Base-by-base conservation (phyloP, 2,113 vertebrate genomes). In the Lepus europaeus region DNA sequence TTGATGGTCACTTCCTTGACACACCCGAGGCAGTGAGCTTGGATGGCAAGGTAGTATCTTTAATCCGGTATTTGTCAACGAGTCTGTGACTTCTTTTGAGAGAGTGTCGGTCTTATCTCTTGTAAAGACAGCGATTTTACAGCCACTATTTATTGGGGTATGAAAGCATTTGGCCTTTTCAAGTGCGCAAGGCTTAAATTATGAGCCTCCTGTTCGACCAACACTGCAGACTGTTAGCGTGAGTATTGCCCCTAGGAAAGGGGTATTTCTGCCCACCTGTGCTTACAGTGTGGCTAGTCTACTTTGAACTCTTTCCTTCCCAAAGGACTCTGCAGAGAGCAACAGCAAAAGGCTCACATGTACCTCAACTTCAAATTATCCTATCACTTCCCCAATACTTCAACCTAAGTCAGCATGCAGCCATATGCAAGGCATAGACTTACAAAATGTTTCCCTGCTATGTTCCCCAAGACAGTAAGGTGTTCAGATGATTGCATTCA, bases 61-160 rank as follows among this genome's bases (percentile, higher is more conserved):
- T 85, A 74, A 69, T 84, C 78, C n/a, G 36, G 17, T 61, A 77
- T 70, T 83, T 88, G 45, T 95, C 29, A 94, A n/a, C 29, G 33
- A 45, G 82, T 83, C 51, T 7, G 4, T 61, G 66, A 51, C 29
- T 82, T 90, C 36, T 63, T n/a, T 5, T 53, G 84, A 93, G 22
- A 36, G 51, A 25, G 17, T 29, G 59, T 63, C 17, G n/a, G 12
- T 59, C 56, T 92, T 45, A 31, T 17, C 17, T 89, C 12, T 27
- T 80, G 13, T 19, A 76, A 91, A 93, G 77, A 49, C 25, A 85
- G 36, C 36, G 36, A 31, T 64, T 74, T 74, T 85, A 63, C 27
- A 72, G 12, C 4, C 23, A 53, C 27, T 45, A 39, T 70, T 94
- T 93, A 82, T n/a, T 78, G 9, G 31, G 27, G 33, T 56, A 84